A percentile compares a stretch with the other conserved stretches of the same genome.
Evolutionary conservation across 2,113 vertebrate genomes (phyloP).

Genomic region (Dermatemys mawii): DNA sequence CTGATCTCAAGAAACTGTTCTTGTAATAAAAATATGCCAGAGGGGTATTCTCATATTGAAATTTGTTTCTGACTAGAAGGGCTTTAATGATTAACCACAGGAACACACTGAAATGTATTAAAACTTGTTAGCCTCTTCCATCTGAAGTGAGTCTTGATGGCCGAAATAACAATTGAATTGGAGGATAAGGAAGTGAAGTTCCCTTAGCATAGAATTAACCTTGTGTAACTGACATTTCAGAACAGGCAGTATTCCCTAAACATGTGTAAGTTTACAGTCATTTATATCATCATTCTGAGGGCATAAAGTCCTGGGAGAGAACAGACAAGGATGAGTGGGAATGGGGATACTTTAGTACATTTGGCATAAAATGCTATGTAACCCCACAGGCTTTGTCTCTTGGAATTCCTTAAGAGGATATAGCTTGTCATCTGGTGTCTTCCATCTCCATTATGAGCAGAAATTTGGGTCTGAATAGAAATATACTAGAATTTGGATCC

Average conservation of each 20-base stretch:
- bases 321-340: background rate
- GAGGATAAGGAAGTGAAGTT: background rate
- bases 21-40: background rate
- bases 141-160: background rate
- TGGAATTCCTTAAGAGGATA: background rate
- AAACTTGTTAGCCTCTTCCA: background rate
- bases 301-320: background rate
- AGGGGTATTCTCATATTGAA: background rate
- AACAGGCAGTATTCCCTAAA: background rate
- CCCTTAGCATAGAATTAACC: background rate
- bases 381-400: fast-evolving
- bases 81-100: background rate
- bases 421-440: background rate
- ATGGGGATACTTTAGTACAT: background rate
- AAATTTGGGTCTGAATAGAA: background rate
- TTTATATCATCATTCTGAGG: background rate
- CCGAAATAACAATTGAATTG: background rate
- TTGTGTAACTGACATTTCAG: background rate
- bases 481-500: background rate
- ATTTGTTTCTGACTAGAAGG: background rate
- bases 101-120: background rate
- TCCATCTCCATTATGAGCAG: background rate
- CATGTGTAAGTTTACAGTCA: background rate
- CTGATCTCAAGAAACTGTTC: background rate
- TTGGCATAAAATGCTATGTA: fast-evolving